Base-by-base conservation (phyloP, 2,888 invertebrate genomes). In the Andrena hattorfiana region DNA sequence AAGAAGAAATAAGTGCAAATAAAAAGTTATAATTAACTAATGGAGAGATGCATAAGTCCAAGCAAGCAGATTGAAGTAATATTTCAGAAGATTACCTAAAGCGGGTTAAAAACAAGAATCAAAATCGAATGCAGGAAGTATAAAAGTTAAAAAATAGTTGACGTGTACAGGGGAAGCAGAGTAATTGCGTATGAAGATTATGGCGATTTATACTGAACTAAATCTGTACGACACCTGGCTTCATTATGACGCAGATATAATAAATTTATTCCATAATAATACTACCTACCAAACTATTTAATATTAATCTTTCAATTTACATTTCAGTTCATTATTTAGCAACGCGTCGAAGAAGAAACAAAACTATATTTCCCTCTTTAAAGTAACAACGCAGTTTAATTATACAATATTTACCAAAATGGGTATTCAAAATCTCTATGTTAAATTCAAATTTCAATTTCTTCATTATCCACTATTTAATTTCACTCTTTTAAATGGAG, bases 111-210 rank as follows among this genome's bases (percentile, higher is more conserved):
- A 26, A 23, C 20, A 2, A 4, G 16, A 30, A 20, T 20, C 8
- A 51, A 51, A 51, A 51, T 51, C n/a, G 20, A 10, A 54, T 54
- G 54, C 54, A 54, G 54, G 54, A 54, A 54, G 8, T 54, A 2
- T 54, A 23, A 23, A 54, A 20, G 8, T 20, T 23, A 8, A 54
- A 8, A 20, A 54, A 54, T 23, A 54, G 20, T 54, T 23, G 20
- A 0, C 23, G 20, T 23, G 20, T 0, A 54, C 2, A 23, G 8
- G 2, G 54, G 20, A 20, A 20, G 20, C 8, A 54, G 20, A 20
- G 54, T 54, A 51, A 51, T 51, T 51, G 51, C n/a, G 51, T 51
- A 51, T 20, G 51, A 51, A 51, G 51, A 51, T 51, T 51, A 51
- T 20, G n/a, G 7, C 51, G 20, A 20, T 51, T 51, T 51, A 20